A percentile compares a stretch with the other conserved stretches of the same genome.
These are phyloP conservation scores for Lordiphosa collinella DNA, from an alignment of 1,140 invertebrate genomes.

Conservation along the genomic window DNA sequence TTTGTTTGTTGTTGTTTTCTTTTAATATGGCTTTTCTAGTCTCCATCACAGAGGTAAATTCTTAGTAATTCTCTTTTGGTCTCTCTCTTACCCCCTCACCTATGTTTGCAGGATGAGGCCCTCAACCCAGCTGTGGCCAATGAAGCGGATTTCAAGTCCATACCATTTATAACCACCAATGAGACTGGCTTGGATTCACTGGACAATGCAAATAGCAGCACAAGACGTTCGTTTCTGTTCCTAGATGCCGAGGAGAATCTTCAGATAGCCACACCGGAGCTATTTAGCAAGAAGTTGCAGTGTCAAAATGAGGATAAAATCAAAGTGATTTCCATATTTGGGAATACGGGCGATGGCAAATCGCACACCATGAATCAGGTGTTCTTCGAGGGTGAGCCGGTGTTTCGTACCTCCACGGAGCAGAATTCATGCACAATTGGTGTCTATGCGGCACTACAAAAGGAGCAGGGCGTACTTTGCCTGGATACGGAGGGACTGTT, in stretches of 20 bases:
- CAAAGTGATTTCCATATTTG: conserved; percentile 93
- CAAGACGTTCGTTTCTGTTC: conserved; percentile 80
- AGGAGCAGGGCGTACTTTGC: conserved; percentile 84
- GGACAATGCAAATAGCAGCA: conserved; percentile 24
- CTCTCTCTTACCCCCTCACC: neutral
- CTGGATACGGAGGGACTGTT: conserved; percentile 88
- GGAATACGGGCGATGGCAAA: conserved; percentile 93
- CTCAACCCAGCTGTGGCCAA: conserved; percentile 38
- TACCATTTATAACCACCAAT: conserved; percentile 46
- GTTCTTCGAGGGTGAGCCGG: conserved; percentile 88
- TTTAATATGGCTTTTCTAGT: conserved; percentile 37
- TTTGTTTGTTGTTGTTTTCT: conserved; percentile 20
- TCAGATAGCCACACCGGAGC: conserved; percentile 80
- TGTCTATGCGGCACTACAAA: conserved; percentile 89
- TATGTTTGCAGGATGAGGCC: conserved; percentile 46
- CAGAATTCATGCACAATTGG: conserved; percentile 89
- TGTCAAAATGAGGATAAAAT: conserved; percentile 82
- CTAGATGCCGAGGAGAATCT: conserved; percentile 82
- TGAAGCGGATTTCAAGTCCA: conserved; percentile 54
- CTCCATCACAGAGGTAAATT: conserved; percentile 44
- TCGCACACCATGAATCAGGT: conserved; percentile 90
- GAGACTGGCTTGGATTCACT: conserved; percentile 13
- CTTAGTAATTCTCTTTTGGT: neutral
- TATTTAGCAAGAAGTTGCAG: conserved; percentile 81
- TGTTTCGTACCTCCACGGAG: conserved; percentile 87